Evolutionary conservation across 2,113 vertebrate genomes (phyloP).

Genomic region (Turnix velox): DNA sequence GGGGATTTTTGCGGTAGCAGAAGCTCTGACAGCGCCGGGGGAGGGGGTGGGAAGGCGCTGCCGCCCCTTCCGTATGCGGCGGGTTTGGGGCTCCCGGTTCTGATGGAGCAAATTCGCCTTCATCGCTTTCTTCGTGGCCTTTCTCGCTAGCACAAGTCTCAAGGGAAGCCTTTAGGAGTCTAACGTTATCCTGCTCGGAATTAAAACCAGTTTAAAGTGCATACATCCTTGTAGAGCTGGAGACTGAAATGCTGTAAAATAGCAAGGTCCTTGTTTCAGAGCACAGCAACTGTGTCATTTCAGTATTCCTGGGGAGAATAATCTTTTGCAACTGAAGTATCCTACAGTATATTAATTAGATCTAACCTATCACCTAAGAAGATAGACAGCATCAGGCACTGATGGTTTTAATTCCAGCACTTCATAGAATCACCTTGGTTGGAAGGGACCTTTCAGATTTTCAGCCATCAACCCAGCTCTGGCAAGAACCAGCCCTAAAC

Average conservation of each 20-base stretch:
- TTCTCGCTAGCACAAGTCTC: not conserved
- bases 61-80: not conserved
- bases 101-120: not conserved
- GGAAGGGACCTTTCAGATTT: no score
- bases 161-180: not conserved
- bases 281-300: accelerated
- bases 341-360: accelerated
- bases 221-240: accelerated
- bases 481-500: no score
- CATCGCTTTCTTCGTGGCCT: not conserved
- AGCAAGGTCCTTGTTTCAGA: not conserved
- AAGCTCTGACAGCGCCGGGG: not conserved
- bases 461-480: no score
- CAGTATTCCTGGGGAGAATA: not conserved
- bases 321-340: accelerated
- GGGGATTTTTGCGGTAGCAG: not conserved
- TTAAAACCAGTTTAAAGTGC: not conserved
- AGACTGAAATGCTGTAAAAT: not conserved
- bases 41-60: not conserved
- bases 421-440: no score
- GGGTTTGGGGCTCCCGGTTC: not conserved
- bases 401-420: no score
- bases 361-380: not conserved
- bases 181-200: not conserved
- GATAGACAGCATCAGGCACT: no score